Base-by-base conservation (phyloP, 2,888 invertebrate genomes). In the Hyposoter didymator region DNA sequence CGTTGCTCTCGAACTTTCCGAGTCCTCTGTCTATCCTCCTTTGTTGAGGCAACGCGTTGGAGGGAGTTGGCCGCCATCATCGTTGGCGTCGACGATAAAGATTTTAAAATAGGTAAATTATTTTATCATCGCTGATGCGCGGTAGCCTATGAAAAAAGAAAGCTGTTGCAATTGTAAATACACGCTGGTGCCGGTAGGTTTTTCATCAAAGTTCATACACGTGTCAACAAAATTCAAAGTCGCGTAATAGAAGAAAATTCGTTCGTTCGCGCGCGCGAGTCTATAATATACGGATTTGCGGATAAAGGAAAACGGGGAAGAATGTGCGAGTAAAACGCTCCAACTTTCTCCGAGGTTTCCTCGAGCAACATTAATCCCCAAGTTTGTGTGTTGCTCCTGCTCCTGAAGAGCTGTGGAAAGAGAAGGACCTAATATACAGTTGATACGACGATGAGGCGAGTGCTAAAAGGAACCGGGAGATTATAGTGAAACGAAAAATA, bases 401-500 rank as follows among this genome's bases (percentile, higher is more conserved):
- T n/a, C n/a, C n/a, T 8, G 32, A 59, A 14, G 55, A 78, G 55
- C 62, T 17, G 45, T 45, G 43, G 17, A 35, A 62, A 45, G 45
- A 69, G 45, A 69, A 49, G 52, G 35, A 70, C 47, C 74, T 78
- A 66, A 35, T 28, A 69, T 69, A 73, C 43, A 78, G 74, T 59
- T 49, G 76, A 75, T 70, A 45, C n/a, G 45, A 32, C 35, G 32
- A 59, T 10, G 43, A 52, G 62, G 28, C 47, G 73, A 55, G 78
- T 67, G 76, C 76, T 43, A 78, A 52, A 22, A 73, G 19, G 73
- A 62, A 32, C 69, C 35, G 64, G 55, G 80, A 80, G 72, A 80
- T 64, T 64, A 73, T 17, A 64, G 62, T 72, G 78, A 64, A 67
- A 70, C 78, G 47, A 78, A 73, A 75, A 76, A 76, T 78, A 82